These are phyloP conservation scores for Tautogolabrus adspersus DNA, from an alignment of 2,113 vertebrate genomes.

Conservation along the genomic window DNA sequence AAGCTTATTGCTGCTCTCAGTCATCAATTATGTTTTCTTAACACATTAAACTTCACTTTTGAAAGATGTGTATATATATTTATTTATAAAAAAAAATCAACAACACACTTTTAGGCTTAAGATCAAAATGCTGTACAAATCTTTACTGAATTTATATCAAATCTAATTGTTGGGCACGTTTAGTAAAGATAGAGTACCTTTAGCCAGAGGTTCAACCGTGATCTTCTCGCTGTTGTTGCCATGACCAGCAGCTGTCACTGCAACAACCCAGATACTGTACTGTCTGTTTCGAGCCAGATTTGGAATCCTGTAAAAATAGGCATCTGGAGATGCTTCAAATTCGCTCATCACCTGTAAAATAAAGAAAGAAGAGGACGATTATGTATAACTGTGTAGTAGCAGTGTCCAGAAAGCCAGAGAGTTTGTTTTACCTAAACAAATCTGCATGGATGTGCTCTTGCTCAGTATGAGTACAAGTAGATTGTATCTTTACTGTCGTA, in stretches of 20 bases:
- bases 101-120: too few species aligned
- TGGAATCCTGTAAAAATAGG: slow-evolving; percentile 94
- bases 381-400: slow-evolving; percentile 50
- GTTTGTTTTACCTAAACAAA: background rate
- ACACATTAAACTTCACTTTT: too few species aligned
- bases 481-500: too few species aligned
- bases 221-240: slow-evolving; percentile 98
- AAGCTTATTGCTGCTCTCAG: too few species aligned
- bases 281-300: slow-evolving; percentile 94
- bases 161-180: background rate
- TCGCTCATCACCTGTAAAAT: slow-evolving; percentile 95
- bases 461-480: background rate
- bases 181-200: slow-evolving; percentile 86
- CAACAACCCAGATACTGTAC: slow-evolving; percentile 98
- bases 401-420: background rate
- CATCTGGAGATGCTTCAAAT: slow-evolving; percentile 96
- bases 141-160: too few species aligned
- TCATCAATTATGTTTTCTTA: background rate
- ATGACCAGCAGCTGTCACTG: slow-evolving; percentile 94
- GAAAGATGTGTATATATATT: too few species aligned
- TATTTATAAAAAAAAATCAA: too few species aligned
- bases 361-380: slow-evolving; percentile 12
- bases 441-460: background rate
- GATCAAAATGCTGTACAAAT: too few species aligned
- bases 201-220: slow-evolving; percentile 93